Evolutionary conservation across 2,113 vertebrate genomes (phyloP).

Genomic region (Misgurnus mizolepis): DNA sequence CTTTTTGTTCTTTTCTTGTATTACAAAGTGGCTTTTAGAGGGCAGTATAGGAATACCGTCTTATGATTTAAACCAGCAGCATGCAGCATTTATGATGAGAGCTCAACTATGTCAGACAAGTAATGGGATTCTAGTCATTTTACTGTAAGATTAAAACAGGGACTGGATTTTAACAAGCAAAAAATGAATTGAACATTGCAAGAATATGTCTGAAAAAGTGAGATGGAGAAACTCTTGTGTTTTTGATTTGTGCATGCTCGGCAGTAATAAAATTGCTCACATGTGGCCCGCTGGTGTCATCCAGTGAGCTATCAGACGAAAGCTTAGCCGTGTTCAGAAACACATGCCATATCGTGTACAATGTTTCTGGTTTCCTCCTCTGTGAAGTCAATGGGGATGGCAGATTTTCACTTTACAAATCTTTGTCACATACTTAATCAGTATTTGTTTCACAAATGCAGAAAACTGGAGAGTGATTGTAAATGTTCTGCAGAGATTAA

Average conservation of each 20-base stretch:
- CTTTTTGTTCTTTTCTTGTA: constrained; percentile 67
- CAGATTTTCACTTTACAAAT: constrained; percentile 26
- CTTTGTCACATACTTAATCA: constrained; percentile 1
- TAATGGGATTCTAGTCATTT: constrained; percentile 72
- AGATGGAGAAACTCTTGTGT: constrained; percentile 42
- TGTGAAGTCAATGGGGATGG: not conserved
- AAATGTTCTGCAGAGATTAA: not conserved
- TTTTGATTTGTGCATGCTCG: constrained; percentile 18
- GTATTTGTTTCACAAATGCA: not conserved
- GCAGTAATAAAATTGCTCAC: constrained; percentile 15
- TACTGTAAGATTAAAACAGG: constrained; percentile 69
- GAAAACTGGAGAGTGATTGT: not conserved
- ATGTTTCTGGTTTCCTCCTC: constrained; percentile 2
- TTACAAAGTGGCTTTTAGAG: constrained; percentile 74
- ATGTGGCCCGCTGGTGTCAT: constrained; percentile 11
- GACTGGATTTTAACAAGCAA: constrained; percentile 62
- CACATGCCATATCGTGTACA: constrained; percentile 14
- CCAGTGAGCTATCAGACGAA: constrained; percentile 4
- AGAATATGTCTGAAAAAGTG: constrained; percentile 61
- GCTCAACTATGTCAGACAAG: constrained; percentile 73
- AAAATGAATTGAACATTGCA: constrained; percentile 66
- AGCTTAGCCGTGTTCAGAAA: constrained; percentile 22
- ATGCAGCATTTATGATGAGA: constrained; percentile 74
- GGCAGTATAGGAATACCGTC: constrained; percentile 62
- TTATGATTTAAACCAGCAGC: constrained; percentile 73